A percentile compares a stretch with the other conserved stretches of the same genome.
These are phyloP conservation scores for Aphelocoma californica DNA, from an alignment of 2,797 vertebrate species.

Conservation along the genomic window DNA sequence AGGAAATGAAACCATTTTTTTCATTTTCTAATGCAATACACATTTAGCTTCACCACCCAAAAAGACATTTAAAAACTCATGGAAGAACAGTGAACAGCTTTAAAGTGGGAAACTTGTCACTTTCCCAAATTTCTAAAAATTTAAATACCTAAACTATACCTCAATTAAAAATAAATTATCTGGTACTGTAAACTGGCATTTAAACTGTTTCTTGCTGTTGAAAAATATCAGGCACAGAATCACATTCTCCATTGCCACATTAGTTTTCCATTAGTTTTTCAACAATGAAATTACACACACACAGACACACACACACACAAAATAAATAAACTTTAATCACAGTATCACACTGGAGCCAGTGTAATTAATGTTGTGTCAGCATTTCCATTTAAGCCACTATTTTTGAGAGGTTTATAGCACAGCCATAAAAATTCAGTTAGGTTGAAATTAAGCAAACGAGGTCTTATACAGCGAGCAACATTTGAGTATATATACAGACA, in stretches of 20 bases:
- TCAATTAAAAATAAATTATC: conserved; percentile 65
- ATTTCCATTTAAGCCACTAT: conserved; percentile 76
- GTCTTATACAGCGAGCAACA: conserved; percentile 68
- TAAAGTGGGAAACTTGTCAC: conserved; percentile 27
- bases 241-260: conserved; percentile 75
- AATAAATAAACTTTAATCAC: conserved; percentile 73
- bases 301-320: conserved; percentile 32
- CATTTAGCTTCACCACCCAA: background rate
- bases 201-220: conserved; percentile 32
- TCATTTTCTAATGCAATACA: background rate
- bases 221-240: conserved; percentile 58
- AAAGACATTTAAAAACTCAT: conserved; percentile 39
- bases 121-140: conserved; percentile 59
- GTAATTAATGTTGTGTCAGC: conserved; percentile 77
- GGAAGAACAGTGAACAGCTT: conserved; percentile 30
- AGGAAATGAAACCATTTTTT: background rate
- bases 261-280: conserved; percentile 75
- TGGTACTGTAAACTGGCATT: conserved; percentile 57
- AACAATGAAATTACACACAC: conserved; percentile 71
- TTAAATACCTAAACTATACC: conserved; percentile 50
- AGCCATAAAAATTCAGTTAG: conserved; percentile 75
- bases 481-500: conserved; percentile 47
- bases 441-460: conserved; percentile 74
- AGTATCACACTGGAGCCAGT: conserved; percentile 72
- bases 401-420: conserved; percentile 72